These are phyloP conservation scores for Hymenopus coronatus DNA, from an alignment of 2,888 invertebrate species.

Conservation along the genomic window DNA sequence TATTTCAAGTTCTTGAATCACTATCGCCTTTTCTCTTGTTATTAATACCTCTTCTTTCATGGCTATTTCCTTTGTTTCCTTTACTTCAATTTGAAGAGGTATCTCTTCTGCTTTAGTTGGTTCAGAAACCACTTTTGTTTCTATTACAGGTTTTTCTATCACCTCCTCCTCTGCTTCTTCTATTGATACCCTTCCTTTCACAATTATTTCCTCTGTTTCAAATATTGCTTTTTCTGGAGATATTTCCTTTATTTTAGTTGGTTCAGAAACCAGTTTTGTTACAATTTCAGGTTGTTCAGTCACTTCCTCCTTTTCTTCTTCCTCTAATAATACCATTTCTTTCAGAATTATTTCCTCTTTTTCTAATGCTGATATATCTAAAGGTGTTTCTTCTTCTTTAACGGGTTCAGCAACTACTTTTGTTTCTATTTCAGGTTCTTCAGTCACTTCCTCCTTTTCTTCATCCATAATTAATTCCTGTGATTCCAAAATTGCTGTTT, in stretches of 20 bases:
- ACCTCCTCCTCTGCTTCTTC: too few species aligned
- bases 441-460: too few species aligned
- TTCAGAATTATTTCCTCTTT: background rate
- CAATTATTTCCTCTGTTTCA: background rate
- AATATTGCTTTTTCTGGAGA: background rate
- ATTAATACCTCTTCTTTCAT: too few species aligned
- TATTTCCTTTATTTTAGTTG: background rate
- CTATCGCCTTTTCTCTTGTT: too few species aligned
- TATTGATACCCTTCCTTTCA: background rate
- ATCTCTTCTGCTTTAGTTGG: background rate
- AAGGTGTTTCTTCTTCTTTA: background rate
- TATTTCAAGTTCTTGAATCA: too few species aligned
- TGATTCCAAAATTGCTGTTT: too few species aligned
- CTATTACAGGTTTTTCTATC: too few species aligned
- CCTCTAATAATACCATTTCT: background rate
- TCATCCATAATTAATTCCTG: too few species aligned
- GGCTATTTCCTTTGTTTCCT: background rate
- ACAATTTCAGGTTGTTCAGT: background rate
- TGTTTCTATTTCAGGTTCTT: background rate
- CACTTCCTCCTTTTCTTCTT: background rate
- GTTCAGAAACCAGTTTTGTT: background rate
- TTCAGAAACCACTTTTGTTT: background rate
- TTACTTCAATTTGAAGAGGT: too few species aligned
- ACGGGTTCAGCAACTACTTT: background rate
- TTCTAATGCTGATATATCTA: too few species aligned